phyloP scores from a whole-genome alignment of 2,113 vertebrate species.

The Melanotaenia duboulayi region DNA sequence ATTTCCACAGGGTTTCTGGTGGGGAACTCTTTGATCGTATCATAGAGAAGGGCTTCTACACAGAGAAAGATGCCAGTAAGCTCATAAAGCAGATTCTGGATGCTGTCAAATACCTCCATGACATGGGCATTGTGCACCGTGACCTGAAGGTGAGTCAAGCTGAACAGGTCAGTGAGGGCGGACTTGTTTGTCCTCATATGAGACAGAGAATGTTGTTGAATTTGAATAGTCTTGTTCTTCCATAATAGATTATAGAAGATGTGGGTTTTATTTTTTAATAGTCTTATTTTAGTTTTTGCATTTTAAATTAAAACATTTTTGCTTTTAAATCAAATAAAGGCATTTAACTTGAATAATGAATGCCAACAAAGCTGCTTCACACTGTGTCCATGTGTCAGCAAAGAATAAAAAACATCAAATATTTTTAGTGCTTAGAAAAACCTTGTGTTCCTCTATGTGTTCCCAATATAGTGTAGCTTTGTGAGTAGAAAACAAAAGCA shows the following conservation, averaged over 20 bases:
- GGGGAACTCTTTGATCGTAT: constrained; percentile 98
- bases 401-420: neutral
- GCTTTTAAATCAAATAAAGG: neutral
- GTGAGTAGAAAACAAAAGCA: neutral
- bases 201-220: neutral
- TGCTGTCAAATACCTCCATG: constrained; percentile 95
- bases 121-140: constrained; percentile 95
- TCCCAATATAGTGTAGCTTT: neutral
- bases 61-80: constrained; percentile 94
- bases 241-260: neutral
- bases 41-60: constrained; percentile 98
- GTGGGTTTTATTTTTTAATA: too few species aligned
- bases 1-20: constrained; percentile 87
- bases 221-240: neutral
- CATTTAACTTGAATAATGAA: too few species aligned
- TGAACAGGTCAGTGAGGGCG: neutral
- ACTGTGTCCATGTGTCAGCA: neutral
- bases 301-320: neutral
- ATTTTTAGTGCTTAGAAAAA: neutral
- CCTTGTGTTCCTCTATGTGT: neutral
- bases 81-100: constrained; percentile 97
- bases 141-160: constrained; percentile 92
- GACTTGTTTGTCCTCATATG: neutral
- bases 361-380: too few species aligned
- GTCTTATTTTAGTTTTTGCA: neutral